Base-by-base conservation (phyloP, 2,888 invertebrate genomes). In the Cheilosia vernalis region DNA sequence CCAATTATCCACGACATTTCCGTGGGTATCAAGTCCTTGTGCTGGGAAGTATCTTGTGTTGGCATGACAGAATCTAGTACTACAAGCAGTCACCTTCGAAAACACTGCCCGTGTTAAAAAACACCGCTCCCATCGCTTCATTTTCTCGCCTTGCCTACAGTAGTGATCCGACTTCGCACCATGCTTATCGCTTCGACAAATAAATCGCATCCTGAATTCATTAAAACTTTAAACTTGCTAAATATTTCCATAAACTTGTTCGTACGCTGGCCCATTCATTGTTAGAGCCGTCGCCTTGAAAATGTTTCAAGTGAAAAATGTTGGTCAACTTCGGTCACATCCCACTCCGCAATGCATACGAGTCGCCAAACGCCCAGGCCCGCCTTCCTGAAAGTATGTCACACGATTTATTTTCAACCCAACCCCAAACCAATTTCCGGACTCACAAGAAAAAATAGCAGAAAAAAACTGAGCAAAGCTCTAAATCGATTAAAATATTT, bases 401-500 rank as follows among this genome's bases (percentile, higher is more conserved):
- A 70, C 74, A 84, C 74, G 74, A 79, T 84, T 79, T 74, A 83
- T 79, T 79, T 63, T 69, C 69, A 79, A 47, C 67, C 53, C 63
- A 63, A 72, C 73, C 83, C 84, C 74, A 79, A 84, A 84, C 70
- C 84, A 84, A 84, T 84, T 79, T 84, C 84, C 84, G 79, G 56
- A 33, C 30, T 21, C 37, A 4, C 15, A 44, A 53, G 19, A 27
- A 47, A 37, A 51, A 42, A 42, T 55, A 77, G 7, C 5, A 27
- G 6, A 27, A 27, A 5, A 24, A 27, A 27, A 27, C 0, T 0
- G 6, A 6, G 27, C 4, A 27, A 56, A 77, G 77, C 73, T 82
- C 63, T 64, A 83, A 84, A 84, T 84, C 84, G 84, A 84, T 84
- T 84, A 79, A 84, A 79, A 84, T 74, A 76, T 60, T 76, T 79